A percentile compares a stretch with the other conserved stretches of the same genome.
Conservation (phyloP, 92 coral and sea anemone species). For the Heteractis magnifica region DNA sequence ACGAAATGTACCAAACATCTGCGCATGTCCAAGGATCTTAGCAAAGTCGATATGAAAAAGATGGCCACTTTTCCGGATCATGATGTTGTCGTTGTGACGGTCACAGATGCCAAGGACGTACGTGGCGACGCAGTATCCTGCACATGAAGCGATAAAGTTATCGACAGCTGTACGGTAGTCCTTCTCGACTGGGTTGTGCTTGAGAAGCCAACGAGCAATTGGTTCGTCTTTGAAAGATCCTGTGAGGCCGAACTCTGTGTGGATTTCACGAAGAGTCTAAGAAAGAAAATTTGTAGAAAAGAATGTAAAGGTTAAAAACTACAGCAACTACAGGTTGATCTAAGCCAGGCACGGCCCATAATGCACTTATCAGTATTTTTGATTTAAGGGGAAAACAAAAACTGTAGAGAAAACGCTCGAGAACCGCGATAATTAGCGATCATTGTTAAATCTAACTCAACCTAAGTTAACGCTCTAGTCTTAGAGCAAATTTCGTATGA, state of each 20-base stretch:
- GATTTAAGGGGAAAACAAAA: no score
- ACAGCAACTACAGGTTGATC: no score
- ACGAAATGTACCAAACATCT: conserved; percentile 96
- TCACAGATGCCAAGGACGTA: conserved; percentile 97
- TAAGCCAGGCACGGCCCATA: no score
- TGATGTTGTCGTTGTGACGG: conserved; percentile 98
- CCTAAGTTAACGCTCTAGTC: no score
- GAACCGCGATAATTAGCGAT: no score
- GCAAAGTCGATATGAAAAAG: conserved; percentile 97
- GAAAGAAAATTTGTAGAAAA: background rate
- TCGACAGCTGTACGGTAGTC: conserved; percentile 92
- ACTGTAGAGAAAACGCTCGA: no score
- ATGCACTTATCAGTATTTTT: no score
- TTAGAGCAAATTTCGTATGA: no score
- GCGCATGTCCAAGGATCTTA: conserved; percentile 97
- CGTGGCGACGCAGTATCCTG: conserved; percentile 98
- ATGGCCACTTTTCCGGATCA: conserved; percentile 95
- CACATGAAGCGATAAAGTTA: conserved; percentile 96
- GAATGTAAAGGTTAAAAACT: background rate
- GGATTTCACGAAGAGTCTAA: conserved; percentile 81
- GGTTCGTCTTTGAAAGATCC: conserved; percentile 99
- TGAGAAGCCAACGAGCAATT: conserved; percentile 87
- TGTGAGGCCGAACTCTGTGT: conserved; percentile 93
- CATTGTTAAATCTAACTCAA: no score
- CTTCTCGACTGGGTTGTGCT: conserved; percentile 86